Conservation (phyloP, 2,888 invertebrate genomes). For the Euproctis similis region DNA sequence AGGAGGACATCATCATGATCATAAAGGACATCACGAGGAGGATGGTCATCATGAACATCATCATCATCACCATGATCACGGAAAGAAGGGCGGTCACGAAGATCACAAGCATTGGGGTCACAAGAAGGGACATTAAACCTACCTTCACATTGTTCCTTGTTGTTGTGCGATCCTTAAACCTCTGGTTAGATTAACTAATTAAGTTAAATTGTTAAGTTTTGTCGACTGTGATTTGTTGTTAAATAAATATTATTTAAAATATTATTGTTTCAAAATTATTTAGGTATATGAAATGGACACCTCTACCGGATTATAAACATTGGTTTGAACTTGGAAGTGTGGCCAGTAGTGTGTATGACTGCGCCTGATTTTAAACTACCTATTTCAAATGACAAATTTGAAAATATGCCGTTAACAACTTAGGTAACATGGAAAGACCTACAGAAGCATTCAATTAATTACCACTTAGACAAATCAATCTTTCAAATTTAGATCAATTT, state of each 20-base stretch:
- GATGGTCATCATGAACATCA: constrained; percentile 87
- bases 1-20: constrained; percentile 86
- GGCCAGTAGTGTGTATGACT: too few relatives aligned
- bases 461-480: too few relatives aligned
- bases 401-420: constrained; percentile 6
- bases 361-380: neutral
- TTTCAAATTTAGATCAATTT: too few relatives aligned
- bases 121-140: constrained; percentile 67
- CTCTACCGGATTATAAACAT: too few relatives aligned
- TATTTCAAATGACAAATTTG: neutral
- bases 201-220: constrained; percentile 45
- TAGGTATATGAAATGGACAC: too few relatives aligned
- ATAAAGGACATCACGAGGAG: constrained; percentile 86
- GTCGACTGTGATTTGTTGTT: constrained; percentile 54
- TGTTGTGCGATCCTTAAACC: constrained; percentile 39
- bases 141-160: constrained; percentile 19
- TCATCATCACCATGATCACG: constrained; percentile 83
- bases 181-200: constrained; percentile 48
- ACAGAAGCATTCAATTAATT: too few relatives aligned
- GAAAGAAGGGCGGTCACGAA: constrained; percentile 87
- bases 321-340: too few relatives aligned
- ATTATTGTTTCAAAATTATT: constrained; percentile 1
- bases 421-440: too few relatives aligned
- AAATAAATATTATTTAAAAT: constrained; percentile 5
- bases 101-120: constrained; percentile 88